These are phyloP conservation scores for Lycorma delicatula DNA, from an alignment of 1,140 invertebrate genomes.

Conservation along the genomic window DNA sequence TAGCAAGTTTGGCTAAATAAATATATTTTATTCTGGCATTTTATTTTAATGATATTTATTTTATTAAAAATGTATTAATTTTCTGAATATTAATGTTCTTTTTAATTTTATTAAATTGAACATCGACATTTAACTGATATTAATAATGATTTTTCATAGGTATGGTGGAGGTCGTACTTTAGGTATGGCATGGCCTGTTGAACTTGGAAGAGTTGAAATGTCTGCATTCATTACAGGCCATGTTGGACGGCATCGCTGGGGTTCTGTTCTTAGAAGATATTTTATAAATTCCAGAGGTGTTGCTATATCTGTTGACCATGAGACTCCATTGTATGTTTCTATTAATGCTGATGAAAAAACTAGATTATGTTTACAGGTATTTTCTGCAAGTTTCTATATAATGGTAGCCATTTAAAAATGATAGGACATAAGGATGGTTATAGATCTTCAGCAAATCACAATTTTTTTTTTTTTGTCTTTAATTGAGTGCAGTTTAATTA, in stretches of 20 bases:
- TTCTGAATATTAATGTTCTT: too few species aligned
- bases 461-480: too few species aligned
- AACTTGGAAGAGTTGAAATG: constrained; percentile 57
- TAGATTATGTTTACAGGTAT: constrained; percentile 37
- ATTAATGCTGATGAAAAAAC: constrained; percentile 48
- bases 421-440: too few species aligned
- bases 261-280: constrained; percentile 69
- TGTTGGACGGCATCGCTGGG: constrained; percentile 60
- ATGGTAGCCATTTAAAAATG: too few species aligned
- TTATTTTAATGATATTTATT: too few species aligned
- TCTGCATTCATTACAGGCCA: constrained; percentile 76
- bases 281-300: constrained; percentile 79
- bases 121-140: too few species aligned
- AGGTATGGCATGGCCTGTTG: constrained; percentile 69
- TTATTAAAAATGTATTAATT: too few species aligned
- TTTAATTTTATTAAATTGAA: too few species aligned
- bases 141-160: constrained; percentile 44
- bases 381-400: background rate
- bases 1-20: too few species aligned
- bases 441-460: too few species aligned
- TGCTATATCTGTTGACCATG: constrained; percentile 63
- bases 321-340: constrained; percentile 68
- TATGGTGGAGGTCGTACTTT: constrained; percentile 72
- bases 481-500: too few species aligned
- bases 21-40: too few species aligned